Percentiles rank a stretch among this genome's conserved stretches.
These are phyloP conservation scores for Lutjanus argentimaculatus DNA, from an alignment of 2,797 vertebrate species.

Conservation along the genomic window DNA sequence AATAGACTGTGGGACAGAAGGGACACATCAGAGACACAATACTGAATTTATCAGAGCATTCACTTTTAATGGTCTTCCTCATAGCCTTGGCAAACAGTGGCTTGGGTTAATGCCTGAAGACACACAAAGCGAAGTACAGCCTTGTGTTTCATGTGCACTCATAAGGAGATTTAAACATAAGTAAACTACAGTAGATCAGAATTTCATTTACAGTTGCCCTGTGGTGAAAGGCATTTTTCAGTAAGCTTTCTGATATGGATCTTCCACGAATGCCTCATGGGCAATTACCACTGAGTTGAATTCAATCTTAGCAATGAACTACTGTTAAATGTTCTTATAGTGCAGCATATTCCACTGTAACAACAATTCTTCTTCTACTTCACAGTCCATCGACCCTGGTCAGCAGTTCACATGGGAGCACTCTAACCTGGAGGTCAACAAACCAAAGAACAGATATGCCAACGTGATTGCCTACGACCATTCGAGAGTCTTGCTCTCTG, in stretches of 20 bases:
- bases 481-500: slow-evolving; percentile 95
- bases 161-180: slow-evolving; percentile 1
- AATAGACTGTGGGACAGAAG: slow-evolving; percentile 9
- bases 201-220: slow-evolving; percentile 1
- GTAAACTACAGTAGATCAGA: slow-evolving; percentile 12
- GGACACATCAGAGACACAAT: slow-evolving; percentile 7
- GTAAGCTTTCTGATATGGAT: neutral
- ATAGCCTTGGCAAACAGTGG: slow-evolving; percentile 21
- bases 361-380: slow-evolving; percentile 58
- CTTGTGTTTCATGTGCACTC: slow-evolving; percentile 10
- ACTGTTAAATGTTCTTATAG: slow-evolving; percentile 5
- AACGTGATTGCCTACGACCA: slow-evolving; percentile 99
- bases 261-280: neutral
- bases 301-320: neutral
- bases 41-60: slow-evolving; percentile 59
- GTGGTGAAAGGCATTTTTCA: slow-evolving; percentile 23
- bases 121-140: neutral
- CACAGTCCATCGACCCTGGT: slow-evolving; percentile 96
- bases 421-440: slow-evolving; percentile 99
- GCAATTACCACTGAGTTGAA: neutral
- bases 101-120: slow-evolving; percentile 31
- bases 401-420: slow-evolving; percentile 99
- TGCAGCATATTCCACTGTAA: slow-evolving; percentile 30
- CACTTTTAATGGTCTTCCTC: slow-evolving; percentile 21
- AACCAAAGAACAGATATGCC: slow-evolving; percentile 99